A percentile compares a stretch with the other conserved stretches of the same genome.
Conservation (phyloP, 2,113 vertebrate genomes). For the Gobio gobio region DNA sequence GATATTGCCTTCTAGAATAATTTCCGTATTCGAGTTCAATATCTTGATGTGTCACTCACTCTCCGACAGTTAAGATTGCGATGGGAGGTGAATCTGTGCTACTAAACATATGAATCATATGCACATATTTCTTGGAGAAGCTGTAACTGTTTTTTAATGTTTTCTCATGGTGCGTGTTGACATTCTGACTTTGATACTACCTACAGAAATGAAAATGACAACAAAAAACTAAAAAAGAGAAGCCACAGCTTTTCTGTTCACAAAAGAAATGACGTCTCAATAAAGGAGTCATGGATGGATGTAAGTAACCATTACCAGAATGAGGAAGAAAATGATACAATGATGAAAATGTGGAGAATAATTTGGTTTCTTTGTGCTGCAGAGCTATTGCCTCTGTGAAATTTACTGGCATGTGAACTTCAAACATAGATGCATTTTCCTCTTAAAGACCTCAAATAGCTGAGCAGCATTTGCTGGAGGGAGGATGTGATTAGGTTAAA, state of each 20-base stretch:
- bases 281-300: constrained; percentile 3
- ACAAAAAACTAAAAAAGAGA: not conserved
- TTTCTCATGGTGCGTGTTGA: not conserved
- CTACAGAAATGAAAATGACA: not conserved
- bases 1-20: constrained; percentile 45
- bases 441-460: constrained; percentile 35
- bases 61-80: not conserved
- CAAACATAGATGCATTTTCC: constrained; percentile 26
- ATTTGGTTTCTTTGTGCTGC: constrained; percentile 15
- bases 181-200: constrained; percentile 9
- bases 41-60: constrained; percentile 48
- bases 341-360: not conserved
- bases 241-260: not conserved
- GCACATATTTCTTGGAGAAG: constrained; percentile 28
- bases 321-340: not conserved
- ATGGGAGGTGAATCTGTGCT: not conserved
- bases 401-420: constrained; percentile 25
- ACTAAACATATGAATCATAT: constrained; percentile 8
- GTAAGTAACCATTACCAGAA: constrained; percentile 2
- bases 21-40: constrained; percentile 44
- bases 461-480: constrained; percentile 16
- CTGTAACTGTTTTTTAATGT: not conserved
- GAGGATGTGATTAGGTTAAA: constrained; percentile 41
- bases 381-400: not conserved
- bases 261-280: not conserved